These are phyloP conservation scores for Tipula lateralis DNA, from an alignment of 2,888 invertebrate genomes.

Conservation along the genomic window DNA sequence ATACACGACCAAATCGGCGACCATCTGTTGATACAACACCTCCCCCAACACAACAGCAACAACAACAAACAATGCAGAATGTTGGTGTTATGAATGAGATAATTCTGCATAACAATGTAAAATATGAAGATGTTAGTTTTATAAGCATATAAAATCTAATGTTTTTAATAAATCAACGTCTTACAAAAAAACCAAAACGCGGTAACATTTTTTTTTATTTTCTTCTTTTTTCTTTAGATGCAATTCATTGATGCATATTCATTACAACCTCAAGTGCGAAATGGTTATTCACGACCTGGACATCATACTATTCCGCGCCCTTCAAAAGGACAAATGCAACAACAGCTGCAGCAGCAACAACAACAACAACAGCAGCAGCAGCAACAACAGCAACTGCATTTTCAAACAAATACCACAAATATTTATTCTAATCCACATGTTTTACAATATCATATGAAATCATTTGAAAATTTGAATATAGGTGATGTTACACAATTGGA, in stretches of 20 bases:
- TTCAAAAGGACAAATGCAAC: constrained; percentile 40
- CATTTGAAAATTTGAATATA: constrained; percentile 39
- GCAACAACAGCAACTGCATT: constrained; percentile 41
- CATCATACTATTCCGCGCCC: constrained; percentile 43
- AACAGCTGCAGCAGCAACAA: constrained; percentile 40
- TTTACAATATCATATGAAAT: constrained; percentile 41
- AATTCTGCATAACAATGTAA: constrained; percentile 41
- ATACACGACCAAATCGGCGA: constrained; percentile 43
- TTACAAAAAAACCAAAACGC: neutral
- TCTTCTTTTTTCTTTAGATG: constrained; percentile 38
- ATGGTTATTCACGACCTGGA: constrained; percentile 44
- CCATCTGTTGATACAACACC: constrained; percentile 48
- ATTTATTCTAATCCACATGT: constrained; percentile 25
- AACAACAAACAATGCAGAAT: constrained; percentile 32
- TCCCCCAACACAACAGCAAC: constrained; percentile 38
- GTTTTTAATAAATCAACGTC: constrained; percentile 14
- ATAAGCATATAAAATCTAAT: constrained; percentile 7
- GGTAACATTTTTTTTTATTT: constrained; percentile 26
- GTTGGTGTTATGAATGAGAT: constrained; percentile 37
- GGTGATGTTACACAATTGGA: neutral
- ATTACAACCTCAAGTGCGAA: constrained; percentile 44
- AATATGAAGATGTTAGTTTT: constrained; percentile 45
- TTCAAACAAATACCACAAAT: constrained; percentile 39
- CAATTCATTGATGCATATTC: neutral
- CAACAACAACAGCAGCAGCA: constrained; percentile 40